A percentile compares a stretch with the other conserved stretches of the same genome.
phyloP scores from a whole-genome alignment of 2,113 vertebrate species.

The Laterallus jamaicensis region DNA sequence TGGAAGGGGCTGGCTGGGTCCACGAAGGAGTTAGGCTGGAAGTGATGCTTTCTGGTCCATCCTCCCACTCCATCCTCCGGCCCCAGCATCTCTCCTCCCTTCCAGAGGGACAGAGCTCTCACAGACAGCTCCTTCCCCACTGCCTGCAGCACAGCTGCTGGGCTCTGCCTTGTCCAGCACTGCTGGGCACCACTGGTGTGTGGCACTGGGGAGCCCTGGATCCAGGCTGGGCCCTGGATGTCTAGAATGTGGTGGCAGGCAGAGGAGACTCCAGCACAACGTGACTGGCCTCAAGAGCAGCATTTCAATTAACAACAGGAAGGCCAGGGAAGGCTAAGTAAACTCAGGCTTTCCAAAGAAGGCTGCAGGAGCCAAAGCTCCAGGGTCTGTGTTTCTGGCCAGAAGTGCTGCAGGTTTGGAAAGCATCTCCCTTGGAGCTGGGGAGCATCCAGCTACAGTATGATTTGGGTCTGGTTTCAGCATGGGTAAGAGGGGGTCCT shows the following conservation, averaged over 20 bases:
- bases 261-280: background rate
- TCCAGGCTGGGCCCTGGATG: background rate
- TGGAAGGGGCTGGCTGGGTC: background rate
- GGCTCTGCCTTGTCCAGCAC: fast-evolving
- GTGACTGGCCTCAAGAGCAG: background rate
- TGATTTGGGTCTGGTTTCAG: background rate
- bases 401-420: slow-evolving; percentile 34
- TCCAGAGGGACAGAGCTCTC: background rate
- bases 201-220: fast-evolving
- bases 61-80: slow-evolving; percentile 19
- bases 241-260: background rate
- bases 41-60: background rate
- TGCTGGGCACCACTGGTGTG: fast-evolving
- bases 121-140: background rate
- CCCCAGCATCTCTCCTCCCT: background rate
- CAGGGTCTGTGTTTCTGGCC: background rate
- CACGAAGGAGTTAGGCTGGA: background rate
- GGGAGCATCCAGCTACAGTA: background rate
- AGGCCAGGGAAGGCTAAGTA: slow-evolving; percentile 38
- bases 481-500: background rate
- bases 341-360: slow-evolving; percentile 19
- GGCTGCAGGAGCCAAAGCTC: slow-evolving; percentile 21
- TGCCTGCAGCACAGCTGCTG: background rate
- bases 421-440: background rate
- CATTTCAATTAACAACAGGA: slow-evolving; percentile 8